Percentiles rank a stretch among this genome's conserved stretches.
These are phyloP conservation scores for Enteromius paludinosus DNA, from an alignment of 2,797 vertebrate genomes.

Conservation along the genomic window DNA sequence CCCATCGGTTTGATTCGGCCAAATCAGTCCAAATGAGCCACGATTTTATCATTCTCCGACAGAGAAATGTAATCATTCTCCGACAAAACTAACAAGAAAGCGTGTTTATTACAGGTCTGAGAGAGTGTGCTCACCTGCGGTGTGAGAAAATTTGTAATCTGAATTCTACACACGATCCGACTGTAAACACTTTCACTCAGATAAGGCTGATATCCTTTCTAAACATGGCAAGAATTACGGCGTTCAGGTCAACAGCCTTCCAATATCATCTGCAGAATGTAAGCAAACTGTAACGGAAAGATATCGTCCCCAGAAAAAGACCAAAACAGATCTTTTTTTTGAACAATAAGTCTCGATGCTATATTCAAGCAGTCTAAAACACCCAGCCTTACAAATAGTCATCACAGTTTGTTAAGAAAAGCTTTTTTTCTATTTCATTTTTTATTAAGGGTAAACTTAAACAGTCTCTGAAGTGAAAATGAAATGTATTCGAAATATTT, in stretches of 20 bases:
- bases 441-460: background rate
- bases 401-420: background rate
- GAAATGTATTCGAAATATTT: background rate
- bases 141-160: slow-evolving; percentile 4
- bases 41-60: slow-evolving; percentile 18
- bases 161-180: background rate
- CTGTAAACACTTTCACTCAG: slow-evolving; percentile 23
- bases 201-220: slow-evolving; percentile 8
- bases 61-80: slow-evolving; percentile 12
- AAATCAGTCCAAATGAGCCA: background rate
- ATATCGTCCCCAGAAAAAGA: slow-evolving; percentile 7
- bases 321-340: background rate
- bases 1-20: background rate
- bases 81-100: background rate
- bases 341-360: slow-evolving; percentile 11
- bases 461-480: background rate
- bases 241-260: slow-evolving; percentile 3
- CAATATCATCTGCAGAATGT: slow-evolving; percentile 26
- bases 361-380: background rate
- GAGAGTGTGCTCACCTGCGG: slow-evolving; percentile 1
- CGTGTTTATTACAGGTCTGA: slow-evolving; percentile 9
- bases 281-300: slow-evolving; percentile 16
- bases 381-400: background rate
- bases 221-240: slow-evolving; percentile 13
- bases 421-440: background rate